A percentile compares a stretch with the other conserved stretches of the same genome.
These are phyloP conservation scores for Harmothoe impar DNA, from an alignment of 2,888 invertebrate species.

Conservation along the genomic window DNA sequence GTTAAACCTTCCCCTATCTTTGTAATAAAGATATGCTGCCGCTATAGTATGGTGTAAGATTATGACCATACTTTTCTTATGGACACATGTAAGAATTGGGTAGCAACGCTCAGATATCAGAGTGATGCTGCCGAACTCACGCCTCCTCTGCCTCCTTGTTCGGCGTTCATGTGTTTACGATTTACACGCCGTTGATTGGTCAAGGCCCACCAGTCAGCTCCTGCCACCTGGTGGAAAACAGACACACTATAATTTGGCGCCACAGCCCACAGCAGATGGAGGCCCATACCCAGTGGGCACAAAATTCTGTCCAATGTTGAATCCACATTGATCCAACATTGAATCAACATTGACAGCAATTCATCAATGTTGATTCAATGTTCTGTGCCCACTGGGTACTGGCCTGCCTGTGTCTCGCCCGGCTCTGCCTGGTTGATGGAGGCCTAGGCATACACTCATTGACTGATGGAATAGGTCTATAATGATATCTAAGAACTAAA, in stretches of 20 bases:
- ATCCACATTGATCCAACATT: no score
- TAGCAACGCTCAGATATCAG: background rate
- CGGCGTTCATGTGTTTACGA: slow-evolving; percentile 51
- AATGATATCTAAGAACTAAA: no score
- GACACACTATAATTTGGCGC: background rate
- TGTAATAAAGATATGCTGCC: slow-evolving; percentile 42
- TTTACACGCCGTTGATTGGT: background rate
- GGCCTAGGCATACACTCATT: no score
- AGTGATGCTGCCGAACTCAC: slow-evolving; percentile 18
- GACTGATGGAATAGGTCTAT: no score
- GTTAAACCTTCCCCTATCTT: slow-evolving; percentile 53
- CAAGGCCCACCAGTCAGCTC: slow-evolving; percentile 15
- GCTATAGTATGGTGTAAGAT: slow-evolving; percentile 57
- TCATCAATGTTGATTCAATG: no score
- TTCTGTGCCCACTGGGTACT: no score
- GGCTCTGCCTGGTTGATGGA: no score
- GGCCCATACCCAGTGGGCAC: no score
- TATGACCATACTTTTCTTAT: slow-evolving; percentile 53
- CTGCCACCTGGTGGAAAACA: slow-evolving; percentile 44
- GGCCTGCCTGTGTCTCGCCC: no score
- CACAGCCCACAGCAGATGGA: background rate
- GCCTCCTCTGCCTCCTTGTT: slow-evolving; percentile 26
- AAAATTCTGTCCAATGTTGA: no score
- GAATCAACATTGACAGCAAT: no score
- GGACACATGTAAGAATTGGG: background rate